Evolutionary conservation across 2,888 invertebrate genomes (phyloP).

Genomic region (Byasa hedistus): DNA sequence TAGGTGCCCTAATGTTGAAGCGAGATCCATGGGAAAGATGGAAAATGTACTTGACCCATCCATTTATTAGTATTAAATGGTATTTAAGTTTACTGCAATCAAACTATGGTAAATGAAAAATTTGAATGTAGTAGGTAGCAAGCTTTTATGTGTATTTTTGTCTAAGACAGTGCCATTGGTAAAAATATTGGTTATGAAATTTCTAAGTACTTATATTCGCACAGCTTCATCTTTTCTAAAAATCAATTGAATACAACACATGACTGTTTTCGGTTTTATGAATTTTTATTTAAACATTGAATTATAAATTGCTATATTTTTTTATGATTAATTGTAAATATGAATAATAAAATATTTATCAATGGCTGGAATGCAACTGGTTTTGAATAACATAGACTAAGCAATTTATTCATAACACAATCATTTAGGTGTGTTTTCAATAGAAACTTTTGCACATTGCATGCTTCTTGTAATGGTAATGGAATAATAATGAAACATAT

Average conservation of each 20-base stretch:
- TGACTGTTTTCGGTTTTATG: too few relatives aligned
- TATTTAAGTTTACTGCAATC: conserved; percentile 78
- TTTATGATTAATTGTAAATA: neutral
- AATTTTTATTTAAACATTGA: too few relatives aligned
- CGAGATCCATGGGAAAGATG: conserved; percentile 78
- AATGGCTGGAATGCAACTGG: conserved; percentile 4
- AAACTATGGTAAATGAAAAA: conserved; percentile 72
- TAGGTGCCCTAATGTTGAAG: conserved; percentile 80
- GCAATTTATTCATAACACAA: conserved; percentile 15
- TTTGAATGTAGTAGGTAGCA: conserved; percentile 41
- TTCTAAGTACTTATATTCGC: neutral
- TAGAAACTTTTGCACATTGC: conserved; percentile 29
- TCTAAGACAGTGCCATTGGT: conserved; percentile 15
- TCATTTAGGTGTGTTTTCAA: conserved; percentile 12
- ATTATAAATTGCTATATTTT: too few relatives aligned
- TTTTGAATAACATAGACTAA: conserved; percentile 8
- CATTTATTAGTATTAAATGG: conserved; percentile 79
- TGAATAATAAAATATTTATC: conserved; percentile 1
- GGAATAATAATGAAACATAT: conserved; percentile 11
- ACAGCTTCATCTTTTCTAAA: too few relatives aligned
- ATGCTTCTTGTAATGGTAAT: conserved; percentile 37
- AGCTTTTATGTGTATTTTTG: conserved; percentile 21
- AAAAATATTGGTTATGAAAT: neutral
- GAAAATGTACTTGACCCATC: conserved; percentile 77
- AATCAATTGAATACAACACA: too few relatives aligned